Evolutionary conservation across 1,140 invertebrate species (phyloP).

Genomic region (Zaprionus taronus): DNA sequence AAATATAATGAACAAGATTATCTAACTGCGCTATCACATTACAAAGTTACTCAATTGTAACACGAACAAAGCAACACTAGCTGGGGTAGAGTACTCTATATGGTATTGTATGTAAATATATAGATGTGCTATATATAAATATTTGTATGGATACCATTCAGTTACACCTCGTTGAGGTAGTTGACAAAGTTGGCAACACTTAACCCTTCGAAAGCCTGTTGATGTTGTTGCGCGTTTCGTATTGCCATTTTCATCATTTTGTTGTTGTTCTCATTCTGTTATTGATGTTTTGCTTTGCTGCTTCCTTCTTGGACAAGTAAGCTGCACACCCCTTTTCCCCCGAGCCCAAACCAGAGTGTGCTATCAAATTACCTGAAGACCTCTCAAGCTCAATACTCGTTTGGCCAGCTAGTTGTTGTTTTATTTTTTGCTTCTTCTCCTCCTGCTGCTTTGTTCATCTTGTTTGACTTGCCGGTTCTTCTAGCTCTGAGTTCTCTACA

Average conservation of each 20-base stretch:
- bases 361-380: slow-evolving; percentile 37
- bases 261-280: slow-evolving; percentile 18
- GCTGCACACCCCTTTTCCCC: neutral
- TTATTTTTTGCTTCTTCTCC: slow-evolving; percentile 34
- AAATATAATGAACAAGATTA: neutral
- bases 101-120: no score
- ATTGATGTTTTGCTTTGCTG: slow-evolving; percentile 44
- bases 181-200: slow-evolving; percentile 15
- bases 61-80: slow-evolving; percentile 2
- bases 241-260: slow-evolving; percentile 10
- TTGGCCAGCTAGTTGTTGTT: slow-evolving; percentile 47
- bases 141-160: slow-evolving; percentile 16
- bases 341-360: neutral
- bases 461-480: slow-evolving; percentile 35
- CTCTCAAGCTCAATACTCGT: slow-evolving; percentile 37
- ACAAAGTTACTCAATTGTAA: neutral
- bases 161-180: neutral
- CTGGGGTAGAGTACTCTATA: neutral
- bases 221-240: slow-evolving; percentile 20
- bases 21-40: neutral
- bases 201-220: slow-evolving; percentile 31
- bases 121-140: slow-evolving; percentile 14
- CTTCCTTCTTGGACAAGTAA: slow-evolving; percentile 10
- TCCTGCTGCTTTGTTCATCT: slow-evolving; percentile 34
- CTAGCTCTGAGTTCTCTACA: slow-evolving; percentile 17